phyloP scores from a whole-genome alignment of 2,888 invertebrate genomes.

The Ditula angustiorana region DNA sequence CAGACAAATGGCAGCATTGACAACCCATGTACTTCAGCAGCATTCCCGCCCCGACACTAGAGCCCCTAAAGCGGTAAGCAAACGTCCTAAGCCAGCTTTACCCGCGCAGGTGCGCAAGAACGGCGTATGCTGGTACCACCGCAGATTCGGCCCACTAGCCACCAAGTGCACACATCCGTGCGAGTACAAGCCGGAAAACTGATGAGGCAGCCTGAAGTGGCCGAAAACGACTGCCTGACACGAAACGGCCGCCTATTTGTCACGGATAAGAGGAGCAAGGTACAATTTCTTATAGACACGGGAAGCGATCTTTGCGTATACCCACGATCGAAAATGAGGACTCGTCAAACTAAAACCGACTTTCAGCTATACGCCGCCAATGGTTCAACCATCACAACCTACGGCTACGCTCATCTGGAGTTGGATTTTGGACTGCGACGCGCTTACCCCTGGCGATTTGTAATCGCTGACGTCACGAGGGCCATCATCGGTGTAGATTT shows the following conservation, averaged over 20 bases:
- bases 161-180: background rate
- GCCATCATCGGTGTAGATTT: slow-evolving; percentile 58
- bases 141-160: too few relatives aligned
- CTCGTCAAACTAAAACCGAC: slow-evolving; percentile 22
- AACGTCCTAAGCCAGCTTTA: background rate
- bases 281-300: too few relatives aligned
- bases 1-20: too few relatives aligned
- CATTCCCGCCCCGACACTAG: background rate
- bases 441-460: slow-evolving; percentile 50
- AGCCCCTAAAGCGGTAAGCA: background rate
- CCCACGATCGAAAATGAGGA: background rate
- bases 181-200: background rate
- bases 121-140: background rate
- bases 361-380: slow-evolving; percentile 52
- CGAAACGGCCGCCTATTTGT: slow-evolving; percentile 1
- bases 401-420: slow-evolving; percentile 43
- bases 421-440: slow-evolving; percentile 52
- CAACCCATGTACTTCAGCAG: too few relatives aligned
- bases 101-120: background rate
- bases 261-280: too few relatives aligned
- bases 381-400: slow-evolving; percentile 49
- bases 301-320: too few relatives aligned
- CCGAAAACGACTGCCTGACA: background rate
- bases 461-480: slow-evolving; percentile 51
- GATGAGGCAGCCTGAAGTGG: background rate